Percentiles rank a stretch among this genome's conserved stretches.
These are phyloP conservation scores for Solenopsis fugax DNA, from an alignment of 1,140 invertebrate species.

Conservation along the genomic window DNA sequence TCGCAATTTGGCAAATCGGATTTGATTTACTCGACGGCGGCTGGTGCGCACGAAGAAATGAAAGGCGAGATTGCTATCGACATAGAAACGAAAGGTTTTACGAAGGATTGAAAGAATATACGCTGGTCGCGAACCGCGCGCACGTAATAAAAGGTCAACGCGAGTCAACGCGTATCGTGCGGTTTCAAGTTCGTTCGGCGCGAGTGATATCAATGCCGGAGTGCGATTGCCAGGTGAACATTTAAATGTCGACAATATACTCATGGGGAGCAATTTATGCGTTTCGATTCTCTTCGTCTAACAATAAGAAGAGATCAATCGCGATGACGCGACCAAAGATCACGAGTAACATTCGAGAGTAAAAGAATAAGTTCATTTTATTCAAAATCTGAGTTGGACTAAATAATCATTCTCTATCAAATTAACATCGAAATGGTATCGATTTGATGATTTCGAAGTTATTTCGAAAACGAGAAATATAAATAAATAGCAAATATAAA, in stretches of 20 bases:
- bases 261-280: not conserved
- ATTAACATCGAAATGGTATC: no score
- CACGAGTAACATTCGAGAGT: not conserved
- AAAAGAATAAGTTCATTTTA: not conserved
- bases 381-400: no score
- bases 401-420: no score
- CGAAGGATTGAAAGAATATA: slow-evolving; percentile 33
- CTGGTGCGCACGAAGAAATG: slow-evolving; percentile 8
- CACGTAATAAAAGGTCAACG: slow-evolving; percentile 43
- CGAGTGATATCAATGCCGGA: slow-evolving; percentile 25
- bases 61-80: slow-evolving; percentile 43
- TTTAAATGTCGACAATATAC: slow-evolving; percentile 43
- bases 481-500: no score
- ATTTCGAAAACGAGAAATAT: no score
- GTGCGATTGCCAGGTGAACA: slow-evolving; percentile 30
- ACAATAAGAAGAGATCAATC: slow-evolving; percentile 8
- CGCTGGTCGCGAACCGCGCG: slow-evolving; percentile 4
- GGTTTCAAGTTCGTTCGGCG: slow-evolving; percentile 48
- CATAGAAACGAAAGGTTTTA: slow-evolving; percentile 52
- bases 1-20: slow-evolving; percentile 8
- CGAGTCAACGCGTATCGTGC: slow-evolving; percentile 18
- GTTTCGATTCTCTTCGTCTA: slow-evolving; percentile 4
- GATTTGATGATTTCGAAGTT: no score
- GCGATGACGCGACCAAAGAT: not conserved
- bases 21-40: slow-evolving; percentile 24